Base-by-base conservation (phyloP, 2,797 vertebrate species). In the Scleropages formosus region DNA sequence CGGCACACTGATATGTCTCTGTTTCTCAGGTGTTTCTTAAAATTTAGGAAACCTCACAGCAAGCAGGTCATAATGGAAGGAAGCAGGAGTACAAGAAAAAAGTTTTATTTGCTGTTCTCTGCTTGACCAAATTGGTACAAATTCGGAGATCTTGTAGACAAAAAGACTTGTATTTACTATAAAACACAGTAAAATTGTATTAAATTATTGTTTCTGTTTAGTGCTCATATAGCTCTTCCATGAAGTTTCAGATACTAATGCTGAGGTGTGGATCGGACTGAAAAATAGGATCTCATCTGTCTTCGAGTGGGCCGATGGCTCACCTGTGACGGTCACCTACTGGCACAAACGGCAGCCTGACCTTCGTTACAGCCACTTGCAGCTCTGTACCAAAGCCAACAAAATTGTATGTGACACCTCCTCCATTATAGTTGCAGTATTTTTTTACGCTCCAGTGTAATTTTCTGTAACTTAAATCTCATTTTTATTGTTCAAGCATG, bases 251-350 rank as follows among this genome's bases (percentile, higher is more conserved):
- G 92, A 90, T 79, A 91, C 91, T 60, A 83, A 86, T 47, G 82
- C 77, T 3, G 93, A 92, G 81, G 85, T 92, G 9, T 99, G 97
- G 96, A 96, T 96, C 75, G 96, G 97, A 72, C 89, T 99, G 75
- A 88, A 87, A 84, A 95, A 87, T 83, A 89, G 64, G 65, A 85
- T 80, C 0, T 88, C 87, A 0, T 86, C 85, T 47, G 77, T 81
- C 47, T 95, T 97, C 62, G 84, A 93, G 83, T 99, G 96, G 96
- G 95, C 93, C 16, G 94, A 94, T 74, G 85, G 89, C 31, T 94
- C 92, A 8, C 80, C 90, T 0, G 91, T 95, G 60, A 91, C 88
- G 67, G 90, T 97, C 73, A 95, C 95, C 59, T 88, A 91, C 49
- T 99, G 96, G 96, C 86, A 95, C 76, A 89, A 84, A 75, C 87